Percentiles rank a stretch among this genome's conserved stretches.
Conservation (phyloP, 1,140 invertebrate genomes). For the Dendroctonus valens region DNA sequence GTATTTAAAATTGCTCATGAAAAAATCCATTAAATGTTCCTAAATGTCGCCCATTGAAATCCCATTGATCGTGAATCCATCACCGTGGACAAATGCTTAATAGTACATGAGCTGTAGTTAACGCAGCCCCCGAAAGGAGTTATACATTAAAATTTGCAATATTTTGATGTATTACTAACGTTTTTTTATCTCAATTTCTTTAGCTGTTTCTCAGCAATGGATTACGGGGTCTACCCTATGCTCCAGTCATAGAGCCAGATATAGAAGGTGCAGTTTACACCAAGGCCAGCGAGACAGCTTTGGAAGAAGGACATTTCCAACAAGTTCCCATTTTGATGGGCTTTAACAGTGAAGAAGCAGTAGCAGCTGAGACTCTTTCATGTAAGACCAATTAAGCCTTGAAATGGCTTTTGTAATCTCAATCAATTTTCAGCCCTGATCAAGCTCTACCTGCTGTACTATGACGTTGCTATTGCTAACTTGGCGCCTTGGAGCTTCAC, state of each 20-base stretch:
- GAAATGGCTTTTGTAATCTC: not conserved
- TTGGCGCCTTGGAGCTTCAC: constrained; percentile 10
- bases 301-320: not conserved
- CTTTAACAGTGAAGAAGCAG: constrained; percentile 19
- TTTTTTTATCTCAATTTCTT: no score
- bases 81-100: no score
- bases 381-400: no score
- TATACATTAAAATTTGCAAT: no score
- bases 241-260: constrained; percentile 9
- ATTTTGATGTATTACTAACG: no score
- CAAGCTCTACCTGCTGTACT: not conserved
- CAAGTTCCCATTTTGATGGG: constrained; percentile 14
- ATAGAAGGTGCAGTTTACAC: constrained; percentile 7
- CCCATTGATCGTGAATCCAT: no score
- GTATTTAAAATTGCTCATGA: no score
- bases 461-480: not conserved
- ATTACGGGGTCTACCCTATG: constrained; percentile 8
- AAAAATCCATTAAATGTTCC: no score
- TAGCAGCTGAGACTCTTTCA: constrained; percentile 3
- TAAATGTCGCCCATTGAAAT: no score
- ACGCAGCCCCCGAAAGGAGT: no score
- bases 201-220: constrained; percentile 2
- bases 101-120: no score
- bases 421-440: constrained; percentile 10
- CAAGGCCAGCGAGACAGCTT: constrained; percentile 9